A percentile compares a stretch with the other conserved stretches of the same genome.
These are phyloP conservation scores for Trachymyrmex cornetzi DNA, from an alignment of 1,140 invertebrate species.

Conservation along the genomic window DNA sequence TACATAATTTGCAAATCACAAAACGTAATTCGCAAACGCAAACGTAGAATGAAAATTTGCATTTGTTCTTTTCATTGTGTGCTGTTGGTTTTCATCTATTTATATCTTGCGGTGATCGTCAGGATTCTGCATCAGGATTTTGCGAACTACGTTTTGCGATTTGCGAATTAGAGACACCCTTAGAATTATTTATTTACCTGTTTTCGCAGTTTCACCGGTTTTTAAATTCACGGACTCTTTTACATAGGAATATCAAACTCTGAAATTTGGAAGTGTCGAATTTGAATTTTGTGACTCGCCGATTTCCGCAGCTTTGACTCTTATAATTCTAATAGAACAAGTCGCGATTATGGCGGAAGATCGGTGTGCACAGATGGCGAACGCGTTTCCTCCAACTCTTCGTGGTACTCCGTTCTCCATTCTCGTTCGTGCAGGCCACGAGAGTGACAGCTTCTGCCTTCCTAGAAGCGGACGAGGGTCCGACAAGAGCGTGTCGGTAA, in stretches of 20 bases:
- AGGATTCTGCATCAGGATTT: too few species aligned
- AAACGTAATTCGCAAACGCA: too few species aligned
- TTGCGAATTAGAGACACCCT: too few species aligned
- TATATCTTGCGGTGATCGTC: too few species aligned
- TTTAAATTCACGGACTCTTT: background rate
- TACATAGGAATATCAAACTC: background rate
- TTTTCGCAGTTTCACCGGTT: background rate
- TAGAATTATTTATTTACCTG: too few species aligned
- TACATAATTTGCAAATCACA: too few species aligned
- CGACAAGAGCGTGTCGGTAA: slow-evolving; percentile 73
- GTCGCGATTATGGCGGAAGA: slow-evolving; percentile 26
- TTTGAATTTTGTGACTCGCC: background rate
- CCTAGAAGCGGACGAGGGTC: slow-evolving; percentile 65
- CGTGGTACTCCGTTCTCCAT: slow-evolving; percentile 55
- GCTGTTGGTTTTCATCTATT: too few species aligned
- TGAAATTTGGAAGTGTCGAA: background rate
- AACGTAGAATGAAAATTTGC: too few species aligned
- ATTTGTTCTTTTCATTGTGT: too few species aligned
- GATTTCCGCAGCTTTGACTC: background rate
- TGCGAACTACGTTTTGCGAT: too few species aligned
- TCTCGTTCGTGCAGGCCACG: slow-evolving; percentile 36
- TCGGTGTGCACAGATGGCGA: slow-evolving; percentile 49
- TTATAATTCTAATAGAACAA: background rate
- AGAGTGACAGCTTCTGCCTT: slow-evolving; percentile 68
- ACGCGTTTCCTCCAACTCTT: slow-evolving; percentile 50